Percentiles rank a stretch among this genome's conserved stretches.
Conservation (phyloP, 2,113 vertebrate genomes). For the Piaya cayana region DNA sequence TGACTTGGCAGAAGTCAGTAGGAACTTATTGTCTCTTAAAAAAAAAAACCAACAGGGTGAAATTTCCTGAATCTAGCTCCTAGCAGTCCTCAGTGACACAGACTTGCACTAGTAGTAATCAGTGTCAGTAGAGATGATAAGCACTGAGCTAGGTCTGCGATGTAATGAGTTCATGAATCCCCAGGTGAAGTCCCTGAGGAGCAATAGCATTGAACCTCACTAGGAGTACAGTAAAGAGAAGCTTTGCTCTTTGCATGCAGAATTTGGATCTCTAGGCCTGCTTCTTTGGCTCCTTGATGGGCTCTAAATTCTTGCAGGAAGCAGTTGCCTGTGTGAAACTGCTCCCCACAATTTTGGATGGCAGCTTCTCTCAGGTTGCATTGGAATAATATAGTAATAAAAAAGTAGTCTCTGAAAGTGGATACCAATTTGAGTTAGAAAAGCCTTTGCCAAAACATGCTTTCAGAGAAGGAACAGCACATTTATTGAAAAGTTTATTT, state of each 20-base stretch:
- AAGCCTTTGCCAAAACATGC: not conserved
- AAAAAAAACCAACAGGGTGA: not conserved
- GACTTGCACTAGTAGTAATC: not conserved
- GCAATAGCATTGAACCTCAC: not conserved
- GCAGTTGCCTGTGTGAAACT: not conserved
- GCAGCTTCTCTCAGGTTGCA: not conserved
- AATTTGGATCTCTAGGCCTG: not conserved
- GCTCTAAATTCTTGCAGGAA: not conserved
- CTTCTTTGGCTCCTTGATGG: not conserved
- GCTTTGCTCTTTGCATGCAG: not conserved
- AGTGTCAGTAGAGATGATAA: not conserved
- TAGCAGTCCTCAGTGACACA: not conserved
- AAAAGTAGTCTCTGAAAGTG: not conserved
- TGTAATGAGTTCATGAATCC: not conserved
- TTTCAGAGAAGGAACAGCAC: constrained; percentile 38
- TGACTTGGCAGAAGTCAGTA: not conserved
- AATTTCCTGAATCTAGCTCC: not conserved
- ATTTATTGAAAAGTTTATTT: constrained; percentile 62
- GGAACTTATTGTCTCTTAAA: not conserved
- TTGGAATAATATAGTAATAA: not conserved
- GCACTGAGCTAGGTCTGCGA: not conserved
- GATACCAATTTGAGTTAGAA: not conserved
- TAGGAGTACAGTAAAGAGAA: not conserved
- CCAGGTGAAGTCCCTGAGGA: not conserved
- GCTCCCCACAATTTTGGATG: not conserved